phyloP scores from a whole-genome alignment of 23 tunicate genomes.

The Styela clava region DNA sequence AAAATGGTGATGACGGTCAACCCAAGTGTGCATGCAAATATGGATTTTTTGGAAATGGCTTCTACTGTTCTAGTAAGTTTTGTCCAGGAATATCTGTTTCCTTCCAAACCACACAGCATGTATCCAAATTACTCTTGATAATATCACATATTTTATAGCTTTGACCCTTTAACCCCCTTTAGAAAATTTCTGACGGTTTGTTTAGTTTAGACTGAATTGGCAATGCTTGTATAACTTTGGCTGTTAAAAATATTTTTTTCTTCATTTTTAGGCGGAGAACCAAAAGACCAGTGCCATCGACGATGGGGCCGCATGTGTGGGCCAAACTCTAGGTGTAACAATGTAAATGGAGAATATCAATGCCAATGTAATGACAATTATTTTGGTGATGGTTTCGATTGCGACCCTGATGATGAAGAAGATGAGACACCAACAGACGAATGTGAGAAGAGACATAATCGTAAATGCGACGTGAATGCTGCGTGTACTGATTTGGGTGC shows the following conservation, averaged over 20 bases:
- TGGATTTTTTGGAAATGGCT: conserved; percentile 19
- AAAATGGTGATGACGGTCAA: not conserved
- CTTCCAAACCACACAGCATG: no score
- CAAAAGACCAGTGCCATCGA: not conserved
- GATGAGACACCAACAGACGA: not conserved
- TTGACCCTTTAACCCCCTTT: no score
- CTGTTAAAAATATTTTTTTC: no score
- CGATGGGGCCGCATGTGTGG: not conserved
- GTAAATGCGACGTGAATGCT: not conserved
- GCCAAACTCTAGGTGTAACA: not conserved
- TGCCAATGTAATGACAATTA: not conserved
- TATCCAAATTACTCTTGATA: no score
- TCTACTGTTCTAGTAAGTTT: not conserved
- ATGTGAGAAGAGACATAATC: not conserved
- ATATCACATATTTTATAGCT: no score
- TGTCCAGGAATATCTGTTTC: no score
- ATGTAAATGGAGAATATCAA: not conserved
- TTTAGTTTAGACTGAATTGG: no score
- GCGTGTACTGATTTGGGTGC: not conserved
- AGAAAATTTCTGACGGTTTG: no score
- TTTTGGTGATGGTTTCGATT: conserved; percentile 17
- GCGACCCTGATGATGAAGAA: not conserved
- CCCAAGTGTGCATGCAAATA: conserved; percentile 2
- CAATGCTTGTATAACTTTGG: no score
- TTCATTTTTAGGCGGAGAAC: not conserved